Evolutionary conservation across 2,888 invertebrate species (phyloP).

Genomic region (Helicoverpa assulta): DNA sequence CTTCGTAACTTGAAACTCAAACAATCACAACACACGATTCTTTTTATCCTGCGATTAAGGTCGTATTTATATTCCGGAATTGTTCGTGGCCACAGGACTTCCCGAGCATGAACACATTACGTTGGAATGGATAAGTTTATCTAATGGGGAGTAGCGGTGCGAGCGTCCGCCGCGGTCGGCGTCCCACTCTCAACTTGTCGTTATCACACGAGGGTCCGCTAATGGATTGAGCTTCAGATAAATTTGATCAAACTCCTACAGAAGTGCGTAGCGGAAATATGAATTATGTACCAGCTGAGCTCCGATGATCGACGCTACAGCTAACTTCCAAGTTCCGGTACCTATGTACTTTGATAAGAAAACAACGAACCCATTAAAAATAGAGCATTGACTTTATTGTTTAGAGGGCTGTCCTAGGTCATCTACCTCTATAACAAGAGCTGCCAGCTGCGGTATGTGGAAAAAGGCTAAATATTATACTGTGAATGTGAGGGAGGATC

Average conservation of each 20-base stretch:
- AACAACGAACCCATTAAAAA: slow-evolving; percentile 19
- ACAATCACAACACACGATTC: slow-evolving; percentile 59
- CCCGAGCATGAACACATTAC: slow-evolving; percentile 36
- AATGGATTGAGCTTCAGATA: slow-evolving; percentile 86
- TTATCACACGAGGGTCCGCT: slow-evolving; percentile 84
- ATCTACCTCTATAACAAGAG: too few relatives aligned
- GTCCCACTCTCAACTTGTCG: slow-evolving; percentile 77
- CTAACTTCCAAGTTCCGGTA: slow-evolving; percentile 40
- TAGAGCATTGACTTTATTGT: slow-evolving; percentile 16
- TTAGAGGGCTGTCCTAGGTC: too few relatives aligned
- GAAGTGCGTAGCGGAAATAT: slow-evolving; percentile 84
- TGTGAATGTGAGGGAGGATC: too few relatives aligned
- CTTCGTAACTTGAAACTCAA: slow-evolving; percentile 65
- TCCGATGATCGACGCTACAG: slow-evolving; percentile 57
- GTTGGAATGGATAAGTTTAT: slow-evolving; percentile 62
- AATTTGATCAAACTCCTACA: slow-evolving; percentile 83
- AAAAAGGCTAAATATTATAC: too few relatives aligned
- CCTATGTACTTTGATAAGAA: slow-evolving; percentile 36
- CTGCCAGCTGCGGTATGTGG: too few relatives aligned
- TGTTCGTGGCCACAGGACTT: slow-evolving; percentile 27
- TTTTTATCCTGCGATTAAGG: slow-evolving; percentile 38
- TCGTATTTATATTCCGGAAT: slow-evolving; percentile 37
- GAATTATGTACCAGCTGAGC: slow-evolving; percentile 75
- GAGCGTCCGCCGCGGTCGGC: slow-evolving; percentile 73
- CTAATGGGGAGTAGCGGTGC: slow-evolving; percentile 60